A percentile compares a stretch with the other conserved stretches of the same genome.
Evolutionary conservation across 2,113 vertebrate genomes (phyloP).

Genomic region (Harpagus bidentatus): DNA sequence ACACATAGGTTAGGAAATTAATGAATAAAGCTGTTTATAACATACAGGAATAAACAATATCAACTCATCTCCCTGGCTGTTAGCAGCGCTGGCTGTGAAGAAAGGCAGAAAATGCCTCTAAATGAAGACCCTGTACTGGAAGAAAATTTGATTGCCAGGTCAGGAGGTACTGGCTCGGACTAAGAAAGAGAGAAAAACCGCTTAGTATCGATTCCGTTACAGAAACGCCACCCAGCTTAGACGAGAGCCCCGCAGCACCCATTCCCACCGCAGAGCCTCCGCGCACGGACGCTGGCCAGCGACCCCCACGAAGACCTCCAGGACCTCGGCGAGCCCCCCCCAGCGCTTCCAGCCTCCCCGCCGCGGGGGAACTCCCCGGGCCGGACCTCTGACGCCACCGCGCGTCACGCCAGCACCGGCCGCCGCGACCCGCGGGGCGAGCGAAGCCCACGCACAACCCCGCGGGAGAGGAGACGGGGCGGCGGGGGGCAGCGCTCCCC

Average conservation of each 20-base stretch:
- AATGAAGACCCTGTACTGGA: not conserved
- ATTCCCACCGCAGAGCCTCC: not conserved
- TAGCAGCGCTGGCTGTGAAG: not conserved
- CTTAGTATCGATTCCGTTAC: fast-evolving
- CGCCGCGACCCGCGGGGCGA: fast-evolving
- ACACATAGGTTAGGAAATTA: fast-evolving
- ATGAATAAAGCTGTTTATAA: not conserved
- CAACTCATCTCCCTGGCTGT: not conserved
- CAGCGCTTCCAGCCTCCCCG: fast-evolving
- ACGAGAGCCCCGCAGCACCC: not conserved
- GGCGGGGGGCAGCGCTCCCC: too few species aligned
- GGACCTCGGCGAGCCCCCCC: not conserved
- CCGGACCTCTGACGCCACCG: fast-evolving
- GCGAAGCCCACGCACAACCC: too few species aligned
- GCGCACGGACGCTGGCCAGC: not conserved
- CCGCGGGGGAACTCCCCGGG: fast-evolving
- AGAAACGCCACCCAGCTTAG: not conserved
- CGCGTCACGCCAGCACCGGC: not conserved
- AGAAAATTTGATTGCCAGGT: not conserved
- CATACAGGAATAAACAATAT: not conserved
- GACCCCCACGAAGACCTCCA: not conserved
- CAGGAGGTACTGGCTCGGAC: not conserved
- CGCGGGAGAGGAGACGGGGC: not conserved
- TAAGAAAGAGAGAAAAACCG: too few species aligned
- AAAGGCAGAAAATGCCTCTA: not conserved